Evolutionary conservation across 1,140 invertebrate species (phyloP).

Genomic region (Ceratina calcarata): DNA sequence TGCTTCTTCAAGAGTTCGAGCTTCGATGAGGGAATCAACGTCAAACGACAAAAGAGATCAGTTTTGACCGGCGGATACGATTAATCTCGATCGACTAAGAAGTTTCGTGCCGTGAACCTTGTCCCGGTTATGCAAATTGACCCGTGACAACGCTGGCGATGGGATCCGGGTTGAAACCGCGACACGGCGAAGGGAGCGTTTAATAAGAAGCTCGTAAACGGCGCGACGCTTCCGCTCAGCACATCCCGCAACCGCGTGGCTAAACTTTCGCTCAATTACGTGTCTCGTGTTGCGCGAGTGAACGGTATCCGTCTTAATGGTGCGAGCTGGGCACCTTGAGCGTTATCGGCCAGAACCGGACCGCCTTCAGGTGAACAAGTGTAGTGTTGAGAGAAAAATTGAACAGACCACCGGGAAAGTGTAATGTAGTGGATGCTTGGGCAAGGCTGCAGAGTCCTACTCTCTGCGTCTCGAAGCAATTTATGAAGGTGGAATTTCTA

Average conservation of each 20-base stretch:
- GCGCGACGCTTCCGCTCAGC: constrained; percentile 21
- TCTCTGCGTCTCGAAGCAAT: too few relatives aligned
- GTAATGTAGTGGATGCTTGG: too few relatives aligned
- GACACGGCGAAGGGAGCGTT: neutral
- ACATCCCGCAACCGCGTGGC: neutral
- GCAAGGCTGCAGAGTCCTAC: too few relatives aligned
- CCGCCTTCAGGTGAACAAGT: neutral
- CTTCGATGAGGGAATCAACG: too few relatives aligned
- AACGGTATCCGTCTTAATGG: constrained; percentile 49
- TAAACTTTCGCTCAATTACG: constrained; percentile 62
- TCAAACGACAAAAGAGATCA: neutral
- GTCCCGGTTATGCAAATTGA: constrained; percentile 3
- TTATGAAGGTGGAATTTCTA: too few relatives aligned
- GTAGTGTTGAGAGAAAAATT: too few relatives aligned
- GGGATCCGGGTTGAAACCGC: neutral
- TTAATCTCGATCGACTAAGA: constrained; percentile 18
- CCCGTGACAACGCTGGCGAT: neutral
- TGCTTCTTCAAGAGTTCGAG: neutral
- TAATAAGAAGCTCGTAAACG: constrained; percentile 23
- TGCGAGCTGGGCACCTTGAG: constrained; percentile 5
- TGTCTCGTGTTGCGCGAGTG: constrained; percentile 48
- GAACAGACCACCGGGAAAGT: too few relatives aligned
- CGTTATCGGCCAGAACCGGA: neutral
- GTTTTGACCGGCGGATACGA: neutral
- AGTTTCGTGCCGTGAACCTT: neutral